phyloP scores from a whole-genome alignment of 2,113 vertebrate species.

The Elgaria multicarinata region DNA sequence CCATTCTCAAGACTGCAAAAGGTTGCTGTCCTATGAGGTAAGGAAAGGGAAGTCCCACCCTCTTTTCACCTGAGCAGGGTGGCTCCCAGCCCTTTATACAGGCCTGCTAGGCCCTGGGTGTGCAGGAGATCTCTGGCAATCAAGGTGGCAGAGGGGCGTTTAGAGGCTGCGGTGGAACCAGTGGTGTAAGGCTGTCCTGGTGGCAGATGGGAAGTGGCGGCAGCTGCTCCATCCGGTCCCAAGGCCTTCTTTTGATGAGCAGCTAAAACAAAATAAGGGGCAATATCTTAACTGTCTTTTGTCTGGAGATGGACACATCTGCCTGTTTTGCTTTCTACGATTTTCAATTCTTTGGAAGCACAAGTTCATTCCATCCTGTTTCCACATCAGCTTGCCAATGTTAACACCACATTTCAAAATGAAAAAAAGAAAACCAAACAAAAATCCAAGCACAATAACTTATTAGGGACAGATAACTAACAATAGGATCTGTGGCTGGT shows the following conservation, averaged over 20 bases:
- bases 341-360: background rate
- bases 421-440: background rate
- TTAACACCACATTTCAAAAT: background rate
- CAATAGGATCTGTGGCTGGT: background rate
- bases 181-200: constrained; percentile 37
- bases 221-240: constrained; percentile 57
- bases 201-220: constrained; percentile 54
- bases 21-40: background rate
- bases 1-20: background rate
- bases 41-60: background rate
- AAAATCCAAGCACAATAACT: background rate
- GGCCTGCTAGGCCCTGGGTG: constrained; percentile 78
- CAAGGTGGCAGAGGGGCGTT: constrained; percentile 72
- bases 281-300: background rate
- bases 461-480: background rate
- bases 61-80: constrained; percentile 83
- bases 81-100: constrained; percentile 83
- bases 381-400: background rate
- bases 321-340: background rate
- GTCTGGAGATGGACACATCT: background rate
- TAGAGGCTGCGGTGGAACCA: constrained; percentile 16
- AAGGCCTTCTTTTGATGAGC: constrained; percentile 9
- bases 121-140: constrained; percentile 80
- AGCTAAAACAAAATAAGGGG: background rate
- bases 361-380: background rate